Percentiles rank a stretch among this genome's conserved stretches.
Conservation (phyloP, 2,797 vertebrate species). For the Chromobotia macracanthus region DNA sequence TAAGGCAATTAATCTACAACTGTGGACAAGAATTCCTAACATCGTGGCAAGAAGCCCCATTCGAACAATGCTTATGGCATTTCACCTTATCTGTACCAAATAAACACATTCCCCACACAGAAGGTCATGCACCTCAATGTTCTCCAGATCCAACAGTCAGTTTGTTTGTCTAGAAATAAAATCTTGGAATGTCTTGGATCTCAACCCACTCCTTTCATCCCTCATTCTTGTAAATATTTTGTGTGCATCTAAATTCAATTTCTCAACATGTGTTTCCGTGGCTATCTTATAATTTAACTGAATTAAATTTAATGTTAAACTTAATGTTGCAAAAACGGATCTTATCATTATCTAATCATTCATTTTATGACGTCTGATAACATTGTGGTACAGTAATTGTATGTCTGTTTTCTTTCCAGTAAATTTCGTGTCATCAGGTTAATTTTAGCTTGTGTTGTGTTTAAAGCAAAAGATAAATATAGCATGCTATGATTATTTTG, state of each 20-base stretch:
- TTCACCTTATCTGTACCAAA: conserved; percentile 40
- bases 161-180: conserved; percentile 61
- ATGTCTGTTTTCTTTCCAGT: neutral
- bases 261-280: neutral
- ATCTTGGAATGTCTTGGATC: conserved; percentile 58
- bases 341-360: conserved; percentile 9
- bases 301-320: neutral
- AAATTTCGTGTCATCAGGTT: neutral
- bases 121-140: conserved; percentile 27
- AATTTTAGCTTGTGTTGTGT: neutral
- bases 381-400: neutral
- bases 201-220: conserved; percentile 31
- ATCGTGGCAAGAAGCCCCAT: conserved; percentile 8
- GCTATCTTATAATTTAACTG: conserved; percentile 8
- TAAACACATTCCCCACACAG: conserved; percentile 23
- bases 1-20: conserved; percentile 13
- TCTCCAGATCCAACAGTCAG: conserved; percentile 16
- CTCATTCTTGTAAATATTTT: conserved; percentile 47
- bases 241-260: neutral
- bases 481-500: neutral
- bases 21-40: conserved; percentile 36
- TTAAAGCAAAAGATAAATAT: neutral
- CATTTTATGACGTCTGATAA: neutral
- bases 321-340: neutral
- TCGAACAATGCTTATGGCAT: conserved; percentile 31